Base-by-base conservation (phyloP, 1,140 invertebrate species). In the Pseudomyrmex flavicornis region DNA sequence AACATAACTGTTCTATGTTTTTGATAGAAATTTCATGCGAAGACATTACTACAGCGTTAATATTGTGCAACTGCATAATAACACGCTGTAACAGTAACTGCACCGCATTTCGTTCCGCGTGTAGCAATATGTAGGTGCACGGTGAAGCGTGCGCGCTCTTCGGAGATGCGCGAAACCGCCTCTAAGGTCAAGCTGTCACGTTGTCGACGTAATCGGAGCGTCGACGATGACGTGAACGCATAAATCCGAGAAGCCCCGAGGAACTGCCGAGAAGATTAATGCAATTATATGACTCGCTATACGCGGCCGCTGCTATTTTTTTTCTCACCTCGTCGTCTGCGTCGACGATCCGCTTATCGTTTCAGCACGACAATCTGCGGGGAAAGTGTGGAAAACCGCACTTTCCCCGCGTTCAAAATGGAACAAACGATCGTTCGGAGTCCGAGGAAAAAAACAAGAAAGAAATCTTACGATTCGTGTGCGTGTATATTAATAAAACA, bases 231-330 rank as follows among this genome's bases (percentile, higher is more conserved):
- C 87, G 87, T 74, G 87, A 88, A 88, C 70, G 75, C 83, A 35
- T 35, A 88, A 87, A 88, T 84, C 87, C 66, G 87, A 88, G 84
- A 86, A 80, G 76, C 76, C 85, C 87, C 76, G 54, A 63, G 82
- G 79, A 61, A 17, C 56, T 35, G 72, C 5, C 59, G 61, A 1
- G 66, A 44, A 80, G 76, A 80, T 80, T 80, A 80, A 80, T 80
- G 76, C 54, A 80, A 66, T 80, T 80, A 70, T 80, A 66, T 20
- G 66, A 70, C 54, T 80, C 54, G 66, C 76, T 59, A 35, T 17
- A 35, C 35, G 66, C 76, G 54, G 26, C 22, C 20, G 76, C 20
- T 44, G 59, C 66, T 66, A 68, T 80, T 70, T 80, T 35, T 35
- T 80, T 72, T 66, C 66, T 70, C 52, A 44, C 76, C 22, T 79